Evolutionary conservation across 2,888 invertebrate species (phyloP), one percentile per base, ranked within the genome.

Genomic region (Dicyrtomina minuta): DNA sequence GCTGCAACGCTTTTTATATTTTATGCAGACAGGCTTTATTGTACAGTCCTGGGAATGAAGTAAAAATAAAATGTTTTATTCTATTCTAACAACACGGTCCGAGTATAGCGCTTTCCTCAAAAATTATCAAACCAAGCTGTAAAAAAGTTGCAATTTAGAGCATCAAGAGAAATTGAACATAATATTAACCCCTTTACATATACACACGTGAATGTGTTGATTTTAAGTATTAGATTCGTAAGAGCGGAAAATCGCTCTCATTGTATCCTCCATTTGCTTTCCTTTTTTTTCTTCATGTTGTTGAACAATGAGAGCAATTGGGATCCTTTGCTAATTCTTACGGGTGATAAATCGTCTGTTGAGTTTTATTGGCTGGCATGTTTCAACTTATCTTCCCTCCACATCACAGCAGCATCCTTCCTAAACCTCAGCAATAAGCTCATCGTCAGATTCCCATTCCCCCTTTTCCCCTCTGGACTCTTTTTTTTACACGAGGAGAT

Each of bases 201-300:
- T 17, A 26, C 24, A 46, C 61, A 51, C 49, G 55, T 43, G 55
- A 55, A 56, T 24, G 55, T 68, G 68, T 68, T 68, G 61, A 68
- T 68, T 68, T 68, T 56, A 68, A 51, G 68, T 61, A 68, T 68
- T 68, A 68, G 44, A n/a, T 44, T 65, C 15, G 53, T 65, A 56
- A 65, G 65, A 65, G 65, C 26, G 55, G 56, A 65, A 65, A 65
- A 65, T 65, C 55, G 24, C 10, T 55, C 55, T n/a, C 24, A 65
- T 65, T 65, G 55, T n/a, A n/a, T 65, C 44, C 24, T 44, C 26
- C 24, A 20, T 65, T 39, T 65, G n/a, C 55, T 44, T 43, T 43
- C 44, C 24, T 55, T 43, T 43, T 33, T 33, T 33, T 33, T 33
- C 3, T 44, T 43, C 55, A 56, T 55, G 55, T n/a, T 49, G 8